Conservation (phyloP, 1,140 invertebrate genomes). For the Drosophila nannoptera region DNA sequence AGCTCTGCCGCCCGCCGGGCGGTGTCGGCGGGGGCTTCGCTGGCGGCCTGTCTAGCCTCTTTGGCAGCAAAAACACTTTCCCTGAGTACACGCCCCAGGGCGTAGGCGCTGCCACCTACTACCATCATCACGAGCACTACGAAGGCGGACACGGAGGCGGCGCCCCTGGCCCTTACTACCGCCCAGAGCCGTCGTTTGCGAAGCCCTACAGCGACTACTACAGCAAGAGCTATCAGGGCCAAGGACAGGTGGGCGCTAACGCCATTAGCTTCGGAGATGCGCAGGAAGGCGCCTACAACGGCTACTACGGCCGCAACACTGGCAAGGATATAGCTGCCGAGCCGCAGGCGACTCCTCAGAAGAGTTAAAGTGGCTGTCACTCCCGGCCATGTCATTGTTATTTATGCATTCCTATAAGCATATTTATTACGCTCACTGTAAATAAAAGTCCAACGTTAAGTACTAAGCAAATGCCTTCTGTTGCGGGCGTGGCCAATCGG, state of each 20-base stretch:
- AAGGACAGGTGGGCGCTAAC: slow-evolving; percentile 65
- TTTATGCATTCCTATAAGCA: slow-evolving; percentile 73
- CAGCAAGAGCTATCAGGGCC: slow-evolving; percentile 76
- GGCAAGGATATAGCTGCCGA: slow-evolving; percentile 74
- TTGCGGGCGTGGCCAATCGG: slow-evolving; percentile 2
- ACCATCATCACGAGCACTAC: slow-evolving; percentile 80
- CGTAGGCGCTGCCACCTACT: slow-evolving; percentile 81
- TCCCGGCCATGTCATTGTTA: slow-evolving; percentile 63
- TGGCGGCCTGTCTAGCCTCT: slow-evolving; percentile 67
- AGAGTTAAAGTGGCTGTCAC: slow-evolving; percentile 15
- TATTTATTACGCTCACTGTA: slow-evolving; percentile 71
- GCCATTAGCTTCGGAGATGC: slow-evolving; percentile 84
- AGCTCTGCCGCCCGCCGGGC: slow-evolving; percentile 83
- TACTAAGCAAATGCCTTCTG: slow-evolving; percentile 30
- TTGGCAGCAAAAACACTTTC: slow-evolving; percentile 77
- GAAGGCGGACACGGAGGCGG: slow-evolving; percentile 45
- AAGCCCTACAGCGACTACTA: slow-evolving; percentile 79
- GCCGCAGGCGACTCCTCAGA: slow-evolving; percentile 42
- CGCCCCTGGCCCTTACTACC: slow-evolving; percentile 56
- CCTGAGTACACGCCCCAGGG: slow-evolving; percentile 84
- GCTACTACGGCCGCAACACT: slow-evolving; percentile 81
- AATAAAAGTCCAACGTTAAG: slow-evolving; percentile 57
- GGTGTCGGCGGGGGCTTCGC: slow-evolving; percentile 60
- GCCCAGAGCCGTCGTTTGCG: slow-evolving; percentile 76
- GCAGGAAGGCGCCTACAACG: slow-evolving; percentile 84